Percentiles rank a stretch among this genome's conserved stretches.
Conservation (phyloP, 2,888 invertebrate genomes). For the Orthosia gracilis region DNA sequence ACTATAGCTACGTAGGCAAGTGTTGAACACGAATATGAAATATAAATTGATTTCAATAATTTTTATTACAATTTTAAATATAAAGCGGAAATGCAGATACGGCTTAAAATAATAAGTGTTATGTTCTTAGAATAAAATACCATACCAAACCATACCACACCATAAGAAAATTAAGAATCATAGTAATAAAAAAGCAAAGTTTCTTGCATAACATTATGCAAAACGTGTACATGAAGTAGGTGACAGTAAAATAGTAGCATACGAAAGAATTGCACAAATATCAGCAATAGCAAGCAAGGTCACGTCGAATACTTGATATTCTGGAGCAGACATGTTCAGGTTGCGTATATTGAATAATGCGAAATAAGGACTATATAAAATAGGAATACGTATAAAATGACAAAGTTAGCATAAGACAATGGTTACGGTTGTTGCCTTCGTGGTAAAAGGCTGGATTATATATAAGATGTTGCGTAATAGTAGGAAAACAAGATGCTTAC, state of each 20-base stretch:
- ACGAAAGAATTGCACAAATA: constrained; percentile 30
- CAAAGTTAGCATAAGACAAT: not conserved
- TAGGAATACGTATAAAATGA: not conserved
- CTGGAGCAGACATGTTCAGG: not conserved
- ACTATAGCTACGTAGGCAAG: not conserved
- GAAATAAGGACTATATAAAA: not conserved
- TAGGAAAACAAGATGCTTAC: not conserved
- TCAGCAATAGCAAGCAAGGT: constrained; percentile 47
- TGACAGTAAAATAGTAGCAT: not conserved
- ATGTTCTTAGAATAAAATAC: too few relatives aligned
- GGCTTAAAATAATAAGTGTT: not conserved
- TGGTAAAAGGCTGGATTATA: not conserved
- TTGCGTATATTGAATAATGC: not conserved
- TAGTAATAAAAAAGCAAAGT: not conserved
- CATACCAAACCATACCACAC: too few relatives aligned
- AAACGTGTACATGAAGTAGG: not conserved
- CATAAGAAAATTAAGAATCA: constrained; percentile 12
- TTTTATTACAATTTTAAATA: not conserved
- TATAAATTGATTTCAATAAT: not conserved
- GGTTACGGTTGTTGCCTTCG: not conserved
- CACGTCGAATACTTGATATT: not conserved
- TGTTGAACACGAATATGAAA: not conserved
- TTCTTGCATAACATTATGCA: constrained; percentile 21
- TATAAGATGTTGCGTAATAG: not conserved
- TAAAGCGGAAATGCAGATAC: not conserved